Percentiles rank a stretch among this genome's conserved stretches.
These are phyloP conservation scores for Drosophila acutilabella DNA, from an alignment of 2,888 invertebrate genomes.

Conservation along the genomic window DNA sequence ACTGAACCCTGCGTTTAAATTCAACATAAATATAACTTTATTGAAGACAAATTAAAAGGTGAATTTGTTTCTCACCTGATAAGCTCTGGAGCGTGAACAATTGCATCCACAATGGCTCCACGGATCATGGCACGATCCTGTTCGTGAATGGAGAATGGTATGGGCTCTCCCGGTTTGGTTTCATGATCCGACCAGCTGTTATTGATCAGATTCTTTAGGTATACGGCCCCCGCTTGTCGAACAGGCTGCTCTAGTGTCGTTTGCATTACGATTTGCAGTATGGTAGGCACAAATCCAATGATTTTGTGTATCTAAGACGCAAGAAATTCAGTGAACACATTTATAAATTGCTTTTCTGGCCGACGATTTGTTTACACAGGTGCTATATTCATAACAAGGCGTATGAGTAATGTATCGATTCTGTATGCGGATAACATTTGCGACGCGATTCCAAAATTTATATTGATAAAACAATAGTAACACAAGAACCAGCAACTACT, in stretches of 20 bases:
- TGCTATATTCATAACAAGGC: conserved; percentile 32
- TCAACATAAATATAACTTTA: background rate
- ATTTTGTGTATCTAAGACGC: conserved; percentile 93
- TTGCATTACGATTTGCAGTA: conserved; percentile 97
- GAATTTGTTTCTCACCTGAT: conserved; percentile 87
- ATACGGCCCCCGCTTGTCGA: conserved; percentile 98
- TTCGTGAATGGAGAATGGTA: conserved; percentile 96
- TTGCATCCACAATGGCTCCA: conserved; percentile 97
- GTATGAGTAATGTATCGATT: conserved; percentile 33
- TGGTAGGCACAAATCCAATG: conserved; percentile 97
- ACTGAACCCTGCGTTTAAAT: conserved; percentile 88
- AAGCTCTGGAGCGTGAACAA: conserved; percentile 96
- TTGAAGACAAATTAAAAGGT: no score
- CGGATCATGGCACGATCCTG: conserved; percentile 97
- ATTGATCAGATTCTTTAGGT: conserved; percentile 96
- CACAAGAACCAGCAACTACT: conserved; percentile 33
- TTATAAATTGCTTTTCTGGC: conserved; percentile 30
- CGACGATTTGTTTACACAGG: conserved; percentile 70
- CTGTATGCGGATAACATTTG: no score
- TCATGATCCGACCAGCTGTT: conserved; percentile 95
- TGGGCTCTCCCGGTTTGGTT: conserved; percentile 89
- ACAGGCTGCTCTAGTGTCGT: conserved; percentile 95
- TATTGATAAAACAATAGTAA: conserved; percentile 59
- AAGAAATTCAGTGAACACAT: conserved; percentile 22
- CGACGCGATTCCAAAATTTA: conserved; percentile 3